Evolutionary conservation across 2,113 vertebrate species (phyloP).

Genomic region (Clarias magur): DNA sequence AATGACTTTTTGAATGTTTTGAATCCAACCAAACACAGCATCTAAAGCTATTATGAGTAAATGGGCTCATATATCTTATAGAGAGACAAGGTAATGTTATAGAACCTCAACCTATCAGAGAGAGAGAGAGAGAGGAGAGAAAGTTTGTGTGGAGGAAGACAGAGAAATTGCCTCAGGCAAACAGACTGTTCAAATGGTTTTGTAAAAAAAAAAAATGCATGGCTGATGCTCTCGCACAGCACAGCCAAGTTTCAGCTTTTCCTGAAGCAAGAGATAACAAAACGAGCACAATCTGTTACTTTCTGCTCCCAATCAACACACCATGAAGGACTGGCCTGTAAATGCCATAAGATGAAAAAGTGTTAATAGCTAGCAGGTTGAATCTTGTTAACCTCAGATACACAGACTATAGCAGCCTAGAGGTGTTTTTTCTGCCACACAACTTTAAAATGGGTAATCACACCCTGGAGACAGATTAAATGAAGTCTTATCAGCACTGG

Average conservation of each 20-base stretch:
- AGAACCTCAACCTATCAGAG: conserved; percentile 7
- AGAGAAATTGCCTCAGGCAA: conserved; percentile 49
- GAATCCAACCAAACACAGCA: neutral
- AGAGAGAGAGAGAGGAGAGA: neutral
- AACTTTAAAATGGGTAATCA: conserved; percentile 28
- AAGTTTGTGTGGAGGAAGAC: conserved; percentile 24
- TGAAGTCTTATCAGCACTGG: conserved; percentile 12
- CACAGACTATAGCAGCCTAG: neutral
- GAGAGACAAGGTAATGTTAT: conserved; percentile 1
- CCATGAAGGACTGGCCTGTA: conserved; percentile 21
- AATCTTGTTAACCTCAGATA: conserved; percentile 24
- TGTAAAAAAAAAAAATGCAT: conserved; percentile 59
- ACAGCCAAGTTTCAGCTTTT: conserved; percentile 26
- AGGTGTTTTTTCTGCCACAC: conserved; percentile 11
- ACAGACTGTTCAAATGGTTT: conserved; percentile 54
- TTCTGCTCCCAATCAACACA: neutral
- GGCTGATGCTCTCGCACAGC: conserved; percentile 43
- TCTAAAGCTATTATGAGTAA: conserved; percentile 10
- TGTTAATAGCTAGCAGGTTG: conserved; percentile 22
- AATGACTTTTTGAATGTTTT: conserved; percentile 5
- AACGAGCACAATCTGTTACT: conserved; percentile 21
- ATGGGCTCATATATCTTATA: conserved; percentile 6
- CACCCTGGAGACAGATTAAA: conserved; percentile 23
- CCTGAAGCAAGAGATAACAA: conserved; percentile 20
- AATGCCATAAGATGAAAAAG: conserved; percentile 24